A percentile compares a stretch with the other conserved stretches of the same genome.
These are phyloP conservation scores for Caranx ignobilis DNA, from an alignment of 2,113 vertebrate genomes.

Conservation along the genomic window DNA sequence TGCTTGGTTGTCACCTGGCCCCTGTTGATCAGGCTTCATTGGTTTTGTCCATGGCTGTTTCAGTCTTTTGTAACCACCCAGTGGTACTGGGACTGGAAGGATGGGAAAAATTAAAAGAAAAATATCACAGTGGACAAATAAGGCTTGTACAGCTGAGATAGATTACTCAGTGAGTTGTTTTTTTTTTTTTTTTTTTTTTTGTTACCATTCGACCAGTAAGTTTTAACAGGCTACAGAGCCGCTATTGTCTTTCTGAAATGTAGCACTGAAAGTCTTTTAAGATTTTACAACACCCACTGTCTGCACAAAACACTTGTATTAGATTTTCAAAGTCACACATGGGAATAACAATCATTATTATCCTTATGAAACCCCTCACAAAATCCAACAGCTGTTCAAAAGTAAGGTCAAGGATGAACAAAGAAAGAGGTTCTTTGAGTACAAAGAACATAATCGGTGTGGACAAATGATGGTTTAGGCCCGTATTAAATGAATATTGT, in stretches of 20 bases:
- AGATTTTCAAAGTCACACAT: conserved; percentile 17
- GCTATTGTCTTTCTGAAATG: conserved; percentile 11
- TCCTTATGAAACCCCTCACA: background rate
- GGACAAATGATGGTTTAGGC: conserved; percentile 4
- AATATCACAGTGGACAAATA: background rate
- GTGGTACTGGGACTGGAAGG: no score
- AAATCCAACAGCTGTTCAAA: conserved; percentile 15
- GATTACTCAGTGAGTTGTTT: conserved; percentile 24
- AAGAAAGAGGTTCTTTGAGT: background rate
- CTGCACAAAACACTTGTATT: conserved; percentile 28
- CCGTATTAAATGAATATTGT: conserved; percentile 28
- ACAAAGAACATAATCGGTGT: background rate
- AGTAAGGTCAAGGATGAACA: conserved; percentile 24
- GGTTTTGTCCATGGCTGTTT: conserved; percentile 8
- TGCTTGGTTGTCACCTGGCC: conserved; percentile 66
- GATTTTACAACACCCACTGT: conserved; percentile 13
- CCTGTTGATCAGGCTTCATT: conserved; percentile 37
- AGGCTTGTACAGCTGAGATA: background rate
- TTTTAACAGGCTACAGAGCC: background rate
- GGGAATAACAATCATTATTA: conserved; percentile 24
- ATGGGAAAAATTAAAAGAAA: conserved; percentile 14
- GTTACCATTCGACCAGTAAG: background rate
- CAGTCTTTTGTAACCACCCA: background rate
- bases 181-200: no score
- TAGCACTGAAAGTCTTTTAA: background rate